These are phyloP conservation scores for Paraescarpia echinospica DNA, from an alignment of 1,140 invertebrate species.

Conservation along the genomic window DNA sequence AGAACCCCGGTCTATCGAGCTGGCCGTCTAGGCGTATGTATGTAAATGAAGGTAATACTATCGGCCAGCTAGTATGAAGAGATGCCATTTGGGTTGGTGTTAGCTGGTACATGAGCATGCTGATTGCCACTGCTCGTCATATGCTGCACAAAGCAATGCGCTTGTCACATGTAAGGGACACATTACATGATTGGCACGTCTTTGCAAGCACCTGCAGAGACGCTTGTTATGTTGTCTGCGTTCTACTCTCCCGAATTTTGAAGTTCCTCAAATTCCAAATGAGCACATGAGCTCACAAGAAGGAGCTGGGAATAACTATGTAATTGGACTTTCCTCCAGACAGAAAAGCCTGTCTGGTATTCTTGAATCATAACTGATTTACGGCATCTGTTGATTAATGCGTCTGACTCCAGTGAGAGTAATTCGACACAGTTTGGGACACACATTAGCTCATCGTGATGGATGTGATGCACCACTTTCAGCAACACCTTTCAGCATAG, in stretches of 20 bases:
- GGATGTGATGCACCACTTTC: not conserved
- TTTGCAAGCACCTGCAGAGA: not conserved
- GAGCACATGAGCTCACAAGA: not conserved
- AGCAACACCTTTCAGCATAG: not conserved
- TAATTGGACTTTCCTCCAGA: not conserved
- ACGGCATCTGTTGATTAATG: not conserved
- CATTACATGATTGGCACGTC: not conserved
- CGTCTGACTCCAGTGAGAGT: not conserved
- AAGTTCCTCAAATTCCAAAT: conserved; percentile 1
- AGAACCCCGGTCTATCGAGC: not conserved
- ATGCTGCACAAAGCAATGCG: not conserved
- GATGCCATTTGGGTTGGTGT: not conserved
- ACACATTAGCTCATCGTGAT: conserved; percentile 1
- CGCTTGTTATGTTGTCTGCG: not conserved
- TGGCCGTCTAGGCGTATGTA: not conserved
- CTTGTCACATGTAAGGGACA: not conserved
- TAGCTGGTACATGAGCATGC: not conserved
- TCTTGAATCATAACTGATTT: not conserved
- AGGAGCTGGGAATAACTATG: not conserved
- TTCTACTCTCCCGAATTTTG: not conserved
- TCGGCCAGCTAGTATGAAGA: not conserved
- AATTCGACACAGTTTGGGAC: not conserved
- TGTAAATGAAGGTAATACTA: not conserved
- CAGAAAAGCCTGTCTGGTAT: not conserved
- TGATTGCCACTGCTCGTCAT: not conserved